Evolutionary conservation across 2,888 invertebrate genomes (phyloP), one percentile per base, ranked within the genome.

Genomic region (Troilus luridus): DNA sequence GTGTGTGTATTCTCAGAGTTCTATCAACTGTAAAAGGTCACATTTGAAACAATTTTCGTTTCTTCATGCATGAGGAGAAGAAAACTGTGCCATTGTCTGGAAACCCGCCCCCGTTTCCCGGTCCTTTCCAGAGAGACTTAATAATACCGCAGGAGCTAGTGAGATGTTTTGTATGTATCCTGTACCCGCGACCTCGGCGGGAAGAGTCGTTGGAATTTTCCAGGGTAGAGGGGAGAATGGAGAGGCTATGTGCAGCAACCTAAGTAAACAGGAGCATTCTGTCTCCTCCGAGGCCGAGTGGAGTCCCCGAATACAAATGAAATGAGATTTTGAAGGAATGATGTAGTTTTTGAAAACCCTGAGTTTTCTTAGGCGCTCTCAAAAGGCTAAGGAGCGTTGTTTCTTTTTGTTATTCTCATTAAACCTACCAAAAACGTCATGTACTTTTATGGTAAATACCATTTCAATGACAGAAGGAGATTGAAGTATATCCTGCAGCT

Each of bases 191-290:
- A 67, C 17, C 72, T 41, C 17, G 17, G 8, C 27, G 14, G 24
- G 19, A 85, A 9, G 21, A 54, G 85, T 54, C 85, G 12, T 56
- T 85, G 85, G 85, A 85, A 85, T 85, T 85, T 58, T 58, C 56
- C 56, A 85, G 85, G 11, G 21, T 85, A 85, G 85, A 56, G 56
- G 21, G 56, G 56, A 85, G 85, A 54, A 54, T 56, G 21, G 56
- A n/a, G 56, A 56, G 54, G 85, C 10, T 56, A 85, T 58, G 85
- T 14, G 56, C 85, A 12, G 85, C 54, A 85, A 85, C 85, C 85
- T 85, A 85, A 85, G 85, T 85, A 85, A 85, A 85, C 85, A 85
- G 85, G 56, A n/a, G 56, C 85, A 58, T 58, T 85, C 56, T 85
- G 85, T 85, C 56, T 85, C 56, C 56, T 54, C n/a, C 6, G 19